These are phyloP conservation scores for Ochotona princeps DNA, from an alignment of 2,113 vertebrate genomes.

Conservation along the genomic window DNA sequence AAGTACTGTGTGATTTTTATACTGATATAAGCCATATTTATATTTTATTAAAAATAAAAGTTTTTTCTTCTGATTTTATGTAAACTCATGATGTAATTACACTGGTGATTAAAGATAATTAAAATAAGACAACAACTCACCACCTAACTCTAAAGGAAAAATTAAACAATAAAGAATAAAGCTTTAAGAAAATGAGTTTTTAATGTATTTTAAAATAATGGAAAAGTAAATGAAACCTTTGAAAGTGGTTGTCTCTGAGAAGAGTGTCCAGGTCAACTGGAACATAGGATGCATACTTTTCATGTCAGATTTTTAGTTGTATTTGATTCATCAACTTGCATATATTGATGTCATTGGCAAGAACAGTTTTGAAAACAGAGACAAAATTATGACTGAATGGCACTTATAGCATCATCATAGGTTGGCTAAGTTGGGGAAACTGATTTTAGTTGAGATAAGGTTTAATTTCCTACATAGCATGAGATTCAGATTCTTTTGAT, in stretches of 20 bases:
- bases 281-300: neutral
- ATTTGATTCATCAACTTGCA: neutral
- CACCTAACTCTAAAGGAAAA: neutral
- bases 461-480: neutral
- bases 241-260: neutral
- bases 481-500: conserved; percentile 14
- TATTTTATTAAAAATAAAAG: neutral
- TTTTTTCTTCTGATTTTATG: neutral
- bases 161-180: neutral
- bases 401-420: neutral
- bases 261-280: neutral
- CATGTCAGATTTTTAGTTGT: neutral
- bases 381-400: neutral
- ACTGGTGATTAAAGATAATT: neutral
- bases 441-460: neutral
- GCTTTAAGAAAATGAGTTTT: neutral
- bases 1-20: neutral
- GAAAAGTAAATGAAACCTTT: neutral
- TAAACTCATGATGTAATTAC: neutral
- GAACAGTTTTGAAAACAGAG: neutral
- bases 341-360: neutral
- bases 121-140: neutral
- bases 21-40: neutral
- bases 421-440: neutral
- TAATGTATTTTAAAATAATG: neutral